These are phyloP conservation scores for Oreohelix idahoensis DNA, from an alignment of 1,140 invertebrate genomes.

Conservation along the genomic window DNA sequence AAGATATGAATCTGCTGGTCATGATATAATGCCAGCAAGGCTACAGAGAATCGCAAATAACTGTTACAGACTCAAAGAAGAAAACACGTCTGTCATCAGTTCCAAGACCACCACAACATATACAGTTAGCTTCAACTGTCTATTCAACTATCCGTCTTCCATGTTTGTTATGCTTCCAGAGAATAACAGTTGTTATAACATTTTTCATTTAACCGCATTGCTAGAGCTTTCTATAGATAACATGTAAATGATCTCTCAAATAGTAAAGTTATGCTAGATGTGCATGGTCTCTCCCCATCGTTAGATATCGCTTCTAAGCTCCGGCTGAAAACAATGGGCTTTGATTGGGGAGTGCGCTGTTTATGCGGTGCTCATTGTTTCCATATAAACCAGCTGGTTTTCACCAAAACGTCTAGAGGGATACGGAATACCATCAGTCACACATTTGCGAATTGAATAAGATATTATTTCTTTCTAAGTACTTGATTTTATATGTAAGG, in stretches of 20 bases:
- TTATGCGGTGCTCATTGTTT: conserved; percentile 3
- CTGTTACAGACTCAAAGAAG: no score
- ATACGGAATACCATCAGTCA: background rate
- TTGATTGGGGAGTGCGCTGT: conserved; percentile 9
- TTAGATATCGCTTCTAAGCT: background rate
- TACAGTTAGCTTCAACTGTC: no score
- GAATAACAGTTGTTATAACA: background rate
- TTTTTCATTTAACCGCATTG: background rate
- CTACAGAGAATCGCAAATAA: no score
- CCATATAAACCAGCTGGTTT: conserved; percentile 17
- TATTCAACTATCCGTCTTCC: no score
- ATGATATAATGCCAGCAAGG: no score
- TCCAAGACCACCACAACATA: no score
- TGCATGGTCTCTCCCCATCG: background rate
- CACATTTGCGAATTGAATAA: no score
- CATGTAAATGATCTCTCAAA: background rate
- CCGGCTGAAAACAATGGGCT: conserved; percentile 6
- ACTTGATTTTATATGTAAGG: no score
- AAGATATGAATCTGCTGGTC: no score
- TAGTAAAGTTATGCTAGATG: background rate
- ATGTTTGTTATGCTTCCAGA: background rate
- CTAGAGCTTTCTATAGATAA: background rate
- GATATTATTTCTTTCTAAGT: no score
- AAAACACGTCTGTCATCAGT: no score
- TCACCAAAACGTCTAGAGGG: background rate